phyloP scores from a whole-genome alignment of 2,797 vertebrate species.

The Austrolebias charrua region DNA sequence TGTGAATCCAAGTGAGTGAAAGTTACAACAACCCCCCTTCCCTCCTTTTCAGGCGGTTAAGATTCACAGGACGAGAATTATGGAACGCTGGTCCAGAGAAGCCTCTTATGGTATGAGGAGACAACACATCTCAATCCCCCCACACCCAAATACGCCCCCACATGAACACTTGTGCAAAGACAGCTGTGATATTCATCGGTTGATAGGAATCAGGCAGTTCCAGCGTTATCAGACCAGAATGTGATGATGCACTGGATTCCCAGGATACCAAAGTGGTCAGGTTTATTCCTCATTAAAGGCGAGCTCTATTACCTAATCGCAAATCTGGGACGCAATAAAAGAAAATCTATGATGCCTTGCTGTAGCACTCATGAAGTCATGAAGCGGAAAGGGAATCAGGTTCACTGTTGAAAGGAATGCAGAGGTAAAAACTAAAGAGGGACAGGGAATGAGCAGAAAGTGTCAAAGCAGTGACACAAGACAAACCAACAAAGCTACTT shows the following conservation, averaged over 20 bases:
- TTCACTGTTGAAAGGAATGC: conserved; percentile 64
- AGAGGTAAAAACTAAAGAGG: conserved; percentile 28
- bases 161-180: conserved; percentile 42
- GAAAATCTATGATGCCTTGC: conserved; percentile 40
- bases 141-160: conserved; percentile 33
- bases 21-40: conserved; percentile 43
- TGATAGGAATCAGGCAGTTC: conserved; percentile 71
- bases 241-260: conserved; percentile 73
- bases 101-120: conserved; percentile 79
- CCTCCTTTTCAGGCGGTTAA: conserved; percentile 71
- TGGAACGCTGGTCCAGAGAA: conserved; percentile 61
- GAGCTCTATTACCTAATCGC: conserved; percentile 59
- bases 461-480: conserved; percentile 25
- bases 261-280: conserved; percentile 67
- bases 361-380: conserved; percentile 63
- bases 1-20: conserved; percentile 22
- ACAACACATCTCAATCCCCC: conserved; percentile 59
- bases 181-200: conserved; percentile 52
- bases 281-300: conserved; percentile 62
- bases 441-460: conserved; percentile 13
- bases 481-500: conserved; percentile 23
- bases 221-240: conserved; percentile 65
- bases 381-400: conserved; percentile 50
- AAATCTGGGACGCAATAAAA: conserved; percentile 53
- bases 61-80: conserved; percentile 69